These are phyloP conservation scores for Epizoanthus rinbou DNA, from an alignment of 92 coral and sea anemone species.

Conservation along the genomic window DNA sequence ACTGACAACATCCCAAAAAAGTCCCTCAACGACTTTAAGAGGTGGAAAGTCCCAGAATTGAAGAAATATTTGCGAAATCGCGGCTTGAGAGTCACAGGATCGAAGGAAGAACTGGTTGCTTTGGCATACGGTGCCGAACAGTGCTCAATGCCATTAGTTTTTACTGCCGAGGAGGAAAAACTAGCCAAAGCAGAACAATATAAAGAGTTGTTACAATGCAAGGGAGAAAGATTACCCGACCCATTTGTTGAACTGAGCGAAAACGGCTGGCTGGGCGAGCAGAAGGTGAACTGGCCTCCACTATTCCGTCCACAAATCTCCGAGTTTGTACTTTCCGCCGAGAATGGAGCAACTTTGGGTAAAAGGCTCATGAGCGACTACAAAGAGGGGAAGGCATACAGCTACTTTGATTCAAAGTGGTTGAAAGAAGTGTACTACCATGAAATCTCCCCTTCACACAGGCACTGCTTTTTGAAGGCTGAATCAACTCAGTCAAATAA, in stretches of 20 bases:
- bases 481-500: conserved; percentile 57
- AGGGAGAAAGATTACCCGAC: conserved; percentile 50
- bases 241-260: conserved; percentile 42
- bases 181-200: conserved; percentile 36
- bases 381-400: conserved; percentile 60
- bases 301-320: conserved; percentile 40
- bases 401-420: conserved; percentile 69
- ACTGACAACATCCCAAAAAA: neutral
- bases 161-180: conserved; percentile 47
- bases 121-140: conserved; percentile 59
- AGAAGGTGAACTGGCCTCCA: conserved; percentile 52
- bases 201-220: conserved; percentile 33
- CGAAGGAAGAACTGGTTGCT: conserved; percentile 56
- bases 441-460: conserved; percentile 52
- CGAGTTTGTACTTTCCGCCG: conserved; percentile 50
- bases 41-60: conserved; percentile 55
- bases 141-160: conserved; percentile 42
- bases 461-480: conserved; percentile 57
- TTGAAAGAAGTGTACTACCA: conserved; percentile 64
- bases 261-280: conserved; percentile 44
- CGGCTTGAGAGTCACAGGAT: conserved; percentile 40
- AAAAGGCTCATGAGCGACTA: conserved; percentile 65
- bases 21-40: conserved; percentile 53
- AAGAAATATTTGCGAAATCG: conserved; percentile 51
- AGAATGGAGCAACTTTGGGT: conserved; percentile 49